A percentile compares a stretch with the other conserved stretches of the same genome.
Conservation (phyloP, 2,888 invertebrate species). For the Sisyra nigra region DNA sequence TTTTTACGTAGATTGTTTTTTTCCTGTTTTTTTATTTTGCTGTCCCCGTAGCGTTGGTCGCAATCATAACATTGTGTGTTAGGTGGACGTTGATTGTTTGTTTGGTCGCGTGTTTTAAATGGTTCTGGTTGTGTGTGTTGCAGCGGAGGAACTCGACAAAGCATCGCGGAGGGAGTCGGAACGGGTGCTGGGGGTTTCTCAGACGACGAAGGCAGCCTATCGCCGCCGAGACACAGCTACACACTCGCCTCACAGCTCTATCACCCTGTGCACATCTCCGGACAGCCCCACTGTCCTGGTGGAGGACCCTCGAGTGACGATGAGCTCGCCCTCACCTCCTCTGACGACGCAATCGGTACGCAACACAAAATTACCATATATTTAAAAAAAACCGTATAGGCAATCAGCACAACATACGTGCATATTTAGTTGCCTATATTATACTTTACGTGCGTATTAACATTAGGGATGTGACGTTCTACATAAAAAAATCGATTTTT, state of each 20-base stretch:
- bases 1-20: too few species aligned
- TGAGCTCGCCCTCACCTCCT: slow-evolving; percentile 24
- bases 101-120: slow-evolving; percentile 7
- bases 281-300: slow-evolving; percentile 30
- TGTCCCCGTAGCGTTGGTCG: not conserved
- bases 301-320: slow-evolving; percentile 28
- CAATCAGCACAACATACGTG: too few species aligned
- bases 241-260: slow-evolving; percentile 40
- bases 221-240: slow-evolving; percentile 43
- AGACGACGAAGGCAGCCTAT: slow-evolving; percentile 69
- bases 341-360: slow-evolving; percentile 27
- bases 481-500: too few species aligned
- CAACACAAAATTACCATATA: not conserved
- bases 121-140: slow-evolving; percentile 15
- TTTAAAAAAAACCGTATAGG: too few species aligned
- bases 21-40: not conserved
- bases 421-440: too few species aligned
- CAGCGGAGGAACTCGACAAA: slow-evolving; percentile 14
- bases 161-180: slow-evolving; percentile 37
- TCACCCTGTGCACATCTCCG: slow-evolving; percentile 25
- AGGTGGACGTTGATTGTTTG: slow-evolving; percentile 25
- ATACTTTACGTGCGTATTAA: too few species aligned
- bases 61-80: slow-evolving; percentile 37
- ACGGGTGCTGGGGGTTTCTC: slow-evolving; percentile 60
- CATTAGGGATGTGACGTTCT: too few species aligned